A percentile compares a stretch with the other conserved stretches of the same genome.
Conservation (phyloP, 2,113 vertebrate genomes). For the Triplophysa tibetana region DNA sequence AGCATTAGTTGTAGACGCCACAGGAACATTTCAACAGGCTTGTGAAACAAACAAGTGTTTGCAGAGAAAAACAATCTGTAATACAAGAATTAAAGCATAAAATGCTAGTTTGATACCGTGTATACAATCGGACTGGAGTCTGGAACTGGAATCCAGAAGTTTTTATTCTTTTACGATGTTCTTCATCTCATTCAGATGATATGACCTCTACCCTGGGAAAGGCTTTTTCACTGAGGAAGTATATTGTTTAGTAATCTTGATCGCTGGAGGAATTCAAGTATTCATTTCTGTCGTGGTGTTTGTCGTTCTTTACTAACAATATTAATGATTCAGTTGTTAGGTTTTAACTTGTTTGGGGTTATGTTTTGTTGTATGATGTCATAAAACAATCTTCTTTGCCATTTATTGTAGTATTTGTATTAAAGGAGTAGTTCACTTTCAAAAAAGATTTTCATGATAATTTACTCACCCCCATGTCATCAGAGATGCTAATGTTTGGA, state of each 20-base stretch:
- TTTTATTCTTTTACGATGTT: constrained; percentile 25
- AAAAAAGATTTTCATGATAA: too few species aligned
- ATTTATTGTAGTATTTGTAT: constrained; percentile 3
- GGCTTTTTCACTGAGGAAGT: not conserved
- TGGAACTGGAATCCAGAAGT: constrained; percentile 42
- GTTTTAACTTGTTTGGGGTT: constrained; percentile 8
- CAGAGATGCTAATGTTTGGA: too few species aligned
- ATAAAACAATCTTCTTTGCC: not conserved
- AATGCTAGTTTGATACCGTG: not conserved
- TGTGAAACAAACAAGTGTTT: not conserved
- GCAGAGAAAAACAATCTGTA: not conserved
- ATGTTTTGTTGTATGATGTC: not conserved
- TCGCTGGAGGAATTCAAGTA: constrained; percentile 27
- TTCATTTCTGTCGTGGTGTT: constrained; percentile 8
- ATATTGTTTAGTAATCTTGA: constrained; percentile 26
- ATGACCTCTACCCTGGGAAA: constrained; percentile 40
- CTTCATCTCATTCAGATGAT: constrained; percentile 9
- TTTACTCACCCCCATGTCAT: too few species aligned
- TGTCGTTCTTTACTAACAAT: constrained; percentile 33
- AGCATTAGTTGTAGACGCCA: not conserved
- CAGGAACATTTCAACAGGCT: not conserved
- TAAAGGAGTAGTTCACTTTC: not conserved
- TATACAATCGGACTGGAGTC: not conserved
- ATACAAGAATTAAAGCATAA: not conserved
- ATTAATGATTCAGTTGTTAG: not conserved